A percentile compares a stretch with the other conserved stretches of the same genome.
phyloP scores from a whole-genome alignment of 2,888 invertebrate genomes.

The Kryphioiulus occultus region DNA sequence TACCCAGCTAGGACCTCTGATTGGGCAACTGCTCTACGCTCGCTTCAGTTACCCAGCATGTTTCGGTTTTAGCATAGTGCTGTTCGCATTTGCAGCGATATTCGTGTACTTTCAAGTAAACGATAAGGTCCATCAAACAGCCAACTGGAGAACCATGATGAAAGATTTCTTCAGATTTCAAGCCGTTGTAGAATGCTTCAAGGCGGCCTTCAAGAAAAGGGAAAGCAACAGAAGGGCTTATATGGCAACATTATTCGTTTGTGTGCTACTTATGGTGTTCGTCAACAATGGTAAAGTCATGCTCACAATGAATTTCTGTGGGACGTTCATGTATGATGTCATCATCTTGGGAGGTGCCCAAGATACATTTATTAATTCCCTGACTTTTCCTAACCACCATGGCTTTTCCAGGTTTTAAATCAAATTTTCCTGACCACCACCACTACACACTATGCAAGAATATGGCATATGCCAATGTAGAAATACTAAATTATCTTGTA shows the following conservation, averaged over 20 bases:
- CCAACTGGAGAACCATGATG: neutral
- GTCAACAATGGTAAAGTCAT: neutral
- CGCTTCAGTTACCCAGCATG: conserved; percentile 9
- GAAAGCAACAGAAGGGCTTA: neutral
- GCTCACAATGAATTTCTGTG: no score
- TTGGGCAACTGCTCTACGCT: conserved; percentile 20
- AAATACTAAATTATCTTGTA: no score
- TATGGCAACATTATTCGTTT: neutral
- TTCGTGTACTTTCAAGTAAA: neutral
- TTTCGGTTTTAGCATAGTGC: neutral
- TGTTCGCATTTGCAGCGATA: neutral
- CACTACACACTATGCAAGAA: no score
- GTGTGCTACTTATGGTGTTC: neutral
- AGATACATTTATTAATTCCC: no score
- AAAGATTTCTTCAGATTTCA: neutral
- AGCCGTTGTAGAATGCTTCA: neutral
- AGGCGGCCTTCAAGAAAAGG: neutral
- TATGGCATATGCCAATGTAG: no score
- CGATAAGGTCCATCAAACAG: neutral
- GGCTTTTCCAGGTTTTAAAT: no score
- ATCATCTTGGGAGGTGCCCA: no score
- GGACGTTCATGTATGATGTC: no score
- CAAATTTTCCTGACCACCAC: no score
- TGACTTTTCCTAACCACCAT: no score
- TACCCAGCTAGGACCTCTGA: neutral